Conservation (phyloP, 35 echinoderm and acorn worm species). For the Lytechinus variegatus region DNA sequence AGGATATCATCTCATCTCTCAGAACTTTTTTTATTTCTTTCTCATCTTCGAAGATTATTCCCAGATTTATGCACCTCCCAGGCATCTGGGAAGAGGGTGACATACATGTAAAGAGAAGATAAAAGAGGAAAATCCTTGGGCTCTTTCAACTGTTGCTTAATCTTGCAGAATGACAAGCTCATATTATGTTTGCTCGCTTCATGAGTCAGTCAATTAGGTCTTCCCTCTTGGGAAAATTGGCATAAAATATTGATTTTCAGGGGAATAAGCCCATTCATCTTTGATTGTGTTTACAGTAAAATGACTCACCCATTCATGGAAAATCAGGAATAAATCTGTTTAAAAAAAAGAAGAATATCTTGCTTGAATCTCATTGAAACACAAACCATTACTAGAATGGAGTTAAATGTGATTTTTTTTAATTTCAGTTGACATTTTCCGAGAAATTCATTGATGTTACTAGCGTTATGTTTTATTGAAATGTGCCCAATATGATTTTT, state of each 20-base stretch:
- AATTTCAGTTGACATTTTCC: too few relatives aligned
- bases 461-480: too few relatives aligned
- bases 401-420: too few relatives aligned
- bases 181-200: not conserved
- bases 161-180: not conserved
- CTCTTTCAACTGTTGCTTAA: not conserved
- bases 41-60: too few relatives aligned
- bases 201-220: conserved; percentile 3
- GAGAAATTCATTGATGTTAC: too few relatives aligned
- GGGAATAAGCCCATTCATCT: not conserved
- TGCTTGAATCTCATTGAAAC: not conserved
- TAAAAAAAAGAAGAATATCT: not conserved
- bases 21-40: too few relatives aligned
- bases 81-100: not conserved
- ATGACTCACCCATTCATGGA: not conserved
- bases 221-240: not conserved
- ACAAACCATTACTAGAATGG: not conserved
- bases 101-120: too few relatives aligned
- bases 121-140: not conserved
- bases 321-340: not conserved
- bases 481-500: too few relatives aligned
- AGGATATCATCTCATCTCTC: too few relatives aligned
- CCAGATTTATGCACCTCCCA: not conserved
- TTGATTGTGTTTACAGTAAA: not conserved
- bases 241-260: not conserved